Conservation (phyloP, 2,113 vertebrate genomes). For the Oryzias woworae region DNA sequence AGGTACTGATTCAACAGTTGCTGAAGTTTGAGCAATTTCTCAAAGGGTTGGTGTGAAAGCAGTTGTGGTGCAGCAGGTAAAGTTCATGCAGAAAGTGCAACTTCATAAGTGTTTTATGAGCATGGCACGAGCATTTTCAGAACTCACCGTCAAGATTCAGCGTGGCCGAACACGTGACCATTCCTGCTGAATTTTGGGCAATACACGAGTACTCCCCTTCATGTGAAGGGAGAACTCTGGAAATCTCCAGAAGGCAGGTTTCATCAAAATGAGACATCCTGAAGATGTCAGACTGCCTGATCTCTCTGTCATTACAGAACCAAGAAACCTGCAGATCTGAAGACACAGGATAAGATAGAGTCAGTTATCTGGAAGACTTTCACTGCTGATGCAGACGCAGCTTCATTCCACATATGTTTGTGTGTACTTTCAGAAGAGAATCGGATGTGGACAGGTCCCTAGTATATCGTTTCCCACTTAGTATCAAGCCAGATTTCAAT, state of each 20-base stretch:
- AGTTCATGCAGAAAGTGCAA: constrained; percentile 5
- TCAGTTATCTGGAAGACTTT: neutral
- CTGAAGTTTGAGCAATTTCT: neutral
- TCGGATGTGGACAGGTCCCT: too few relatives aligned
- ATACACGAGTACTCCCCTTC: constrained; percentile 90
- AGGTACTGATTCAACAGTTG: too few relatives aligned
- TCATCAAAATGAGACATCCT: constrained; percentile 92
- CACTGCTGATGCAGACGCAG: neutral
- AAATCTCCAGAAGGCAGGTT: constrained; percentile 87
- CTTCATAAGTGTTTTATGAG: neutral
- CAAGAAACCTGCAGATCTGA: constrained; percentile 90
- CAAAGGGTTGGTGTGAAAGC: neutral
- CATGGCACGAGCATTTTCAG: neutral
- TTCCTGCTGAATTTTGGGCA: constrained; percentile 87
- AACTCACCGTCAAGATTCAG: constrained; percentile 87
- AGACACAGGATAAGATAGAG: neutral
- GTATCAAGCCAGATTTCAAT: too few relatives aligned
- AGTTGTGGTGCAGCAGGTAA: neutral
- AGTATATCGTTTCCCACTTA: too few relatives aligned
- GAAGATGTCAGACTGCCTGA: constrained; percentile 86
- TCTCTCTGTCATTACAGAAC: constrained; percentile 88
- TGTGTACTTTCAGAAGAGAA: too few relatives aligned
- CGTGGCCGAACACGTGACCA: constrained; percentile 86
- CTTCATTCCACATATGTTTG: neutral
- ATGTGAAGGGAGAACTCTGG: constrained; percentile 82